Evolutionary conservation across 2,888 invertebrate species (phyloP).

Genomic region (Eupithecia exiguata): DNA sequence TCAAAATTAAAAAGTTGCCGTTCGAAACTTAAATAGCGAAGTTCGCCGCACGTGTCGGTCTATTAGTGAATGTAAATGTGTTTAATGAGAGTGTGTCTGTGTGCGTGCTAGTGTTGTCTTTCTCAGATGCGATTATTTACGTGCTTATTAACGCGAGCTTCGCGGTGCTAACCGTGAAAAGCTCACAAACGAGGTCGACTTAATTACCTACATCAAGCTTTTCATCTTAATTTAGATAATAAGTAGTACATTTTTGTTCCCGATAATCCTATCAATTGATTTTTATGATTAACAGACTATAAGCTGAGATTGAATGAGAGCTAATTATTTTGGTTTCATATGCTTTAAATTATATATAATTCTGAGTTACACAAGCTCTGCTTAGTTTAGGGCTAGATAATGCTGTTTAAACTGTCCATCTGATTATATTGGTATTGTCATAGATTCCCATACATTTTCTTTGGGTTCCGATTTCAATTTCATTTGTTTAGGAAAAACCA

Average conservation of each 20-base stretch:
- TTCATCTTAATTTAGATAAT: not conserved
- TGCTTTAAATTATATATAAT: too few species aligned
- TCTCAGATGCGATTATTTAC: slow-evolving; percentile 57
- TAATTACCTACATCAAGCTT: not conserved
- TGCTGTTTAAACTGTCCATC: too few species aligned
- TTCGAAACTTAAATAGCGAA: slow-evolving; percentile 66
- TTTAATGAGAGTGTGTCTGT: slow-evolving; percentile 76
- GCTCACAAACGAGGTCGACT: not conserved
- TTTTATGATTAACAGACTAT: not conserved
- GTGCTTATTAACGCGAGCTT: slow-evolving; percentile 48
- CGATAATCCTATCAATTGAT: not conserved
- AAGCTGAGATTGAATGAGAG: too few species aligned
- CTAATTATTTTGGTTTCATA: too few species aligned
- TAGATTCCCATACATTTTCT: too few species aligned
- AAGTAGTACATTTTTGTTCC: not conserved
- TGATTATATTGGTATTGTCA: too few species aligned
- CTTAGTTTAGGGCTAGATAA: too few species aligned
- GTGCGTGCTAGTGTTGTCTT: slow-evolving; percentile 68
- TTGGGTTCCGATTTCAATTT: not conserved
- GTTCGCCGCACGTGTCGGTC: slow-evolving; percentile 67
- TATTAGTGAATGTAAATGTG: slow-evolving; percentile 80
- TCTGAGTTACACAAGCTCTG: too few species aligned
- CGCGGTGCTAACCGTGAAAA: not conserved
- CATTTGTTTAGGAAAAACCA: not conserved
- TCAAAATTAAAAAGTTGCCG: slow-evolving; percentile 40